phyloP scores from a whole-genome alignment of 2,888 invertebrate species.

The Caenorhabditis parvicauda region DNA sequence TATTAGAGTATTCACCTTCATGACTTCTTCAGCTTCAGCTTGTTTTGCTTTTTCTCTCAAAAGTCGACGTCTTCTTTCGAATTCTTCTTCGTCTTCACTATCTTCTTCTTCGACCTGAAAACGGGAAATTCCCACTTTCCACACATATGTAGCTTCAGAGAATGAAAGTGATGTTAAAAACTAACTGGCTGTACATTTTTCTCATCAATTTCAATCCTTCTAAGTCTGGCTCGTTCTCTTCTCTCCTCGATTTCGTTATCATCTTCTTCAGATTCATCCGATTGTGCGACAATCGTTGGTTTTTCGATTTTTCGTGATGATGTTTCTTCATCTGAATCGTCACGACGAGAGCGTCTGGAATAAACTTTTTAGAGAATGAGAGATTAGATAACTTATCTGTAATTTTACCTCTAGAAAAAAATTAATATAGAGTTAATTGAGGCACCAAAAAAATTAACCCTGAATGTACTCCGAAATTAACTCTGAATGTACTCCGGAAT shows the following conservation, averaged over 20 bases:
- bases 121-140: constrained; percentile 31
- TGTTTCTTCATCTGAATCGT: constrained; percentile 7
- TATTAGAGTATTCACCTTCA: constrained; percentile 21
- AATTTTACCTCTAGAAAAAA: too few species aligned
- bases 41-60: constrained; percentile 22
- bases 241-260: constrained; percentile 43
- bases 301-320: constrained; percentile 22
- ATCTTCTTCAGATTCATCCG: constrained; percentile 42
- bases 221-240: constrained; percentile 35
- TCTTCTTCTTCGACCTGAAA: constrained; percentile 30
- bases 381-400: too few species aligned
- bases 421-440: too few species aligned
- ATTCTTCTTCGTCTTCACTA: constrained; percentile 36
- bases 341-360: too few species aligned
- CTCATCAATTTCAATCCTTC: constrained; percentile 31
- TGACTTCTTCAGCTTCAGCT: constrained; percentile 19
- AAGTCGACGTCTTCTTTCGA: constrained; percentile 27
- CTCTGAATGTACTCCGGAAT: too few species aligned
- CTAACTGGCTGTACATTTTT: constrained; percentile 7
- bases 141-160: neutral
- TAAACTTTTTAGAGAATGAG: too few species aligned
- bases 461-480: too few species aligned
- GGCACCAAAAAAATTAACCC: too few species aligned
- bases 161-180: neutral
- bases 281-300: constrained; percentile 32